These are phyloP conservation scores for Donacobius atricapilla DNA, from an alignment of 2,113 vertebrate genomes.

Conservation along the genomic window DNA sequence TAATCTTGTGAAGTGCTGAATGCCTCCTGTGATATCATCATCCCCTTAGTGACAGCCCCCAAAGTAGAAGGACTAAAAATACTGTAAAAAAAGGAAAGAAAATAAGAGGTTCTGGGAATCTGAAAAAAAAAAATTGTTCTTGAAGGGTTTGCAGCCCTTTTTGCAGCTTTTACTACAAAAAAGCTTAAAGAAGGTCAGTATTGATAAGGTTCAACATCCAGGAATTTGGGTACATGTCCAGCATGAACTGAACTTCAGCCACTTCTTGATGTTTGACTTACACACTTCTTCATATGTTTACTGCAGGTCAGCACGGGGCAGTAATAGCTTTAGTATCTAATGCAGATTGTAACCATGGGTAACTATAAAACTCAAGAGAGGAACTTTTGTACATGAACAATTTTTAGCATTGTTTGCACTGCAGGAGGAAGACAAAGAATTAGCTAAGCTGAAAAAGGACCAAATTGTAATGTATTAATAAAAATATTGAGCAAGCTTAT, in stretches of 20 bases:
- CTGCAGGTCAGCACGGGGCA: neutral
- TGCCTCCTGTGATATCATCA: slow-evolving; percentile 51
- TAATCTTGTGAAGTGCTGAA: slow-evolving; percentile 56
- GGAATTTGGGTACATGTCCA: neutral
- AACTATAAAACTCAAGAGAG: neutral
- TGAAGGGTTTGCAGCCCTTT: neutral
- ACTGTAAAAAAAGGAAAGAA: neutral
- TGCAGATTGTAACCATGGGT: neutral
- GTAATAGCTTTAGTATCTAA: neutral
- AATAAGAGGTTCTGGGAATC: neutral
- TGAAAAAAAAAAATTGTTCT: slow-evolving; percentile 3
- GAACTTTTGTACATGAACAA: neutral
- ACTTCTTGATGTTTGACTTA: neutral
- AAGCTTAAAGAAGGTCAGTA: neutral
- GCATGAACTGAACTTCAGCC: neutral
- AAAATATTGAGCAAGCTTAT: neutral
- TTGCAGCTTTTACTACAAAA: neutral
- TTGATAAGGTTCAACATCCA: neutral
- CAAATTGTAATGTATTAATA: neutral
- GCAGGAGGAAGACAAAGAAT: neutral
- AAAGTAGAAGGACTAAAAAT: slow-evolving; percentile 56
- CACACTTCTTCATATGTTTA: neutral
- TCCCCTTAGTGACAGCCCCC: slow-evolving; percentile 43
- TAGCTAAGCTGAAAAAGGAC: neutral
- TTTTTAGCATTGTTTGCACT: neutral